Conservation (phyloP, 2,113 vertebrate genomes). For the Craseonycteris thonglongyai region DNA sequence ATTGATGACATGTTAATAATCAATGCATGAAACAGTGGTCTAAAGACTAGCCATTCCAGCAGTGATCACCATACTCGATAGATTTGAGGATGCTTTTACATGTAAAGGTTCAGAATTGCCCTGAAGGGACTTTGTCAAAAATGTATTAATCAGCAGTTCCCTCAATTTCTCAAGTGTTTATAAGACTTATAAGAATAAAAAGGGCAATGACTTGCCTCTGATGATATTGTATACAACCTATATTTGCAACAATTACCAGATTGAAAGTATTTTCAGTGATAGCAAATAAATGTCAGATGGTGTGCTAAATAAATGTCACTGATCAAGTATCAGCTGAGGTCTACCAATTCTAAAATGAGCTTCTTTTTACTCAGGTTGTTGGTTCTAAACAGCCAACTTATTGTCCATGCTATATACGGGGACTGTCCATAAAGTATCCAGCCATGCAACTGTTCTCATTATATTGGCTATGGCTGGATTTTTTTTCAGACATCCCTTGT, state of each 20-base stretch:
- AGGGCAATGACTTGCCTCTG: not conserved
- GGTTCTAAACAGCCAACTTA: not conserved
- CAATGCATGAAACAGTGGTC: not conserved
- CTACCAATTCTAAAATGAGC: not conserved
- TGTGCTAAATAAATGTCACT: not conserved
- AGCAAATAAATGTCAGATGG: conserved; percentile 31
- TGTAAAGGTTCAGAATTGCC: not conserved
- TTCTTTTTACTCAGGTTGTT: not conserved
- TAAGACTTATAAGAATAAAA: not conserved
- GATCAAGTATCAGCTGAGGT: conserved; percentile 5
- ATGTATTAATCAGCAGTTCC: not conserved
- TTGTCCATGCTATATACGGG: not conserved
- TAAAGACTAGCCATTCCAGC: not conserved
- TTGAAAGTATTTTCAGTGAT: not conserved
- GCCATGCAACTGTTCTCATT: no score
- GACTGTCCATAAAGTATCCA: no score
- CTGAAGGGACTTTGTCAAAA: not conserved
- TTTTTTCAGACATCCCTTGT: no score
- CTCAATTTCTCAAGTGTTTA: not conserved
- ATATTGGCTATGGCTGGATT: no score
- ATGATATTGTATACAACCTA: not conserved
- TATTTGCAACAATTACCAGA: not conserved
- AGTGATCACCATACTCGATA: not conserved
- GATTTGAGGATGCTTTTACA: not conserved
- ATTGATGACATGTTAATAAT: not conserved